These are phyloP conservation scores for Drosophila hamatofila DNA, from an alignment of 2,888 invertebrate species.

Conservation along the genomic window DNA sequence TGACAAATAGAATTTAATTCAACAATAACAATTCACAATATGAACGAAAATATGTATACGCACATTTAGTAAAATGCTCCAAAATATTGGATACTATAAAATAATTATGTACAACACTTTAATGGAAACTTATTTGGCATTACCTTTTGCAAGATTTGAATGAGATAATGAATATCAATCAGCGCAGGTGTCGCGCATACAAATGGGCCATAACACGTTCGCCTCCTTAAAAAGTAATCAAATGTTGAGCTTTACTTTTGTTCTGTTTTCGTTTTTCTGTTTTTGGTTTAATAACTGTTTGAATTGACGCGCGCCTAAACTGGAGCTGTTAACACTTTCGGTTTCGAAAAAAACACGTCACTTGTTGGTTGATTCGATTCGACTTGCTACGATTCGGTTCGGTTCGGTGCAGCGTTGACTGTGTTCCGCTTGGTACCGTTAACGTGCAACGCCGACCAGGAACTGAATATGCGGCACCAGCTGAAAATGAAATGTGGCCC, in stretches of 20 bases:
- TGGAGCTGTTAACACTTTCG: slow-evolving; percentile 6
- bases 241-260: slow-evolving; percentile 12
- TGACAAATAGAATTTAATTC: not conserved
- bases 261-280: not conserved
- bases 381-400: not conserved
- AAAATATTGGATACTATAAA: slow-evolving; percentile 5
- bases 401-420: slow-evolving; percentile 19
- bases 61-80: not conserved
- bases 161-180: slow-evolving; percentile 26
- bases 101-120: slow-evolving; percentile 16
- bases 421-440: slow-evolving; percentile 57
- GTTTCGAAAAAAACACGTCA: slow-evolving; percentile 44
- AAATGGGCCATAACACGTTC: slow-evolving; percentile 17
- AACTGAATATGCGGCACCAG: slow-evolving; percentile 61
- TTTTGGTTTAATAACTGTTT: slow-evolving; percentile 12
- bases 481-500: slow-evolving; percentile 49
- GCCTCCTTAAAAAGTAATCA: slow-evolving; percentile 10
- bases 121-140: slow-evolving; percentile 15
- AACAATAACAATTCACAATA: not conserved
- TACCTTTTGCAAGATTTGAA: slow-evolving; percentile 29
- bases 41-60: not conserved
- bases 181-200: slow-evolving; percentile 21
- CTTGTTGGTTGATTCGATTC: slow-evolving; percentile 64
- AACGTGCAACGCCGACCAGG: slow-evolving; percentile 74
- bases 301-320: slow-evolving; percentile 18